phyloP scores from a whole-genome alignment of 2,797 vertebrate genomes.

The Picus viridis region DNA sequence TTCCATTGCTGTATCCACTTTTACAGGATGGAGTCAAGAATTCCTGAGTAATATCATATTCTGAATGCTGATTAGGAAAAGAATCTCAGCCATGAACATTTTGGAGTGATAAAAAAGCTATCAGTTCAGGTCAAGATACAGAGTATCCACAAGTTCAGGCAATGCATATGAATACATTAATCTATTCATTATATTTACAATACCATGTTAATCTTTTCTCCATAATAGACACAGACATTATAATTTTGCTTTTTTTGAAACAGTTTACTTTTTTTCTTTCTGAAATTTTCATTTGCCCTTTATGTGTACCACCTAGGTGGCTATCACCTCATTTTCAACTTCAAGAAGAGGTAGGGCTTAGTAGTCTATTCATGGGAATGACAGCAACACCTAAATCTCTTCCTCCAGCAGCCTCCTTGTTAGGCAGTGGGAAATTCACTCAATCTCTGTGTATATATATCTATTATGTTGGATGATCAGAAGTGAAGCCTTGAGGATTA shows the following conservation, averaged over 20 bases:
- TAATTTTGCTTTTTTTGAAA: not conserved
- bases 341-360: not conserved
- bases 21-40: not conserved
- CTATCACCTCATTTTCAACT: not conserved
- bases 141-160: not conserved
- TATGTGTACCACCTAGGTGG: not conserved
- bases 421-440: not conserved
- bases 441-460: not conserved
- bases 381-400: not conserved
- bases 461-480: not conserved
- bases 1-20: not conserved
- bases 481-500: not conserved
- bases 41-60: not conserved
- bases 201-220: not conserved
- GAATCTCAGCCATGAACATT: not conserved
- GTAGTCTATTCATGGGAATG: not conserved
- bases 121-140: not conserved
- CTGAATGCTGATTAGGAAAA: not conserved
- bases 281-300: not conserved
- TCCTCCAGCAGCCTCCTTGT: not conserved
- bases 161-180: not conserved
- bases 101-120: not conserved
- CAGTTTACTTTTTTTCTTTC: not conserved
- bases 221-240: not conserved
- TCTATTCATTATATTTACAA: not conserved